Evolutionary conservation across 2,113 vertebrate genomes (phyloP).

Genomic region (Hippocampus zosterae): DNA sequence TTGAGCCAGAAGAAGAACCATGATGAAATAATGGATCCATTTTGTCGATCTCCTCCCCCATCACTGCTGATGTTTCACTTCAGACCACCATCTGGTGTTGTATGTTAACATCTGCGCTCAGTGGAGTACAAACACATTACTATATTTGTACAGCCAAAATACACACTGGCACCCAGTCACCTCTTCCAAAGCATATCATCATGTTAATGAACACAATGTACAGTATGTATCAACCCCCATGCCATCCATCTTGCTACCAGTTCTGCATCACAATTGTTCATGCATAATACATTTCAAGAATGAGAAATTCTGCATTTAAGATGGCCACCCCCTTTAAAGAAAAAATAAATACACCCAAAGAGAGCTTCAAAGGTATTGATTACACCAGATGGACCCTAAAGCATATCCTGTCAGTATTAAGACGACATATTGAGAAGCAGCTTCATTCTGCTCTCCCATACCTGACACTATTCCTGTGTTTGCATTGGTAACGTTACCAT

Average conservation of each 20-base stretch:
- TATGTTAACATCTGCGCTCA: conserved; percentile 56
- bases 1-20: conserved; percentile 48
- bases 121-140: conserved; percentile 64
- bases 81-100: conserved; percentile 70
- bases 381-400: background rate
- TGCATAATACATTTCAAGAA: background rate
- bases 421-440: conserved; percentile 57
- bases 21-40: conserved; percentile 63
- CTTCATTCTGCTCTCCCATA: conserved; percentile 39
- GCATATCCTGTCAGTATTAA: conserved; percentile 8
- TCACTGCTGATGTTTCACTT: conserved; percentile 60
- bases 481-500: conserved; percentile 44
- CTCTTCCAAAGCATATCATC: conserved; percentile 25
- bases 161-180: conserved; percentile 17
- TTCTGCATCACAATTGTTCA: background rate
- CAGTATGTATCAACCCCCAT: conserved; percentile 20
- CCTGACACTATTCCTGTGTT: conserved; percentile 39
- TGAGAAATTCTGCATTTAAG: background rate
- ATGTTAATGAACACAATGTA: conserved; percentile 19
- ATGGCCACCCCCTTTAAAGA: background rate
- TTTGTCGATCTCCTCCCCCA: conserved; percentile 57
- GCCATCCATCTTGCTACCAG: conserved; percentile 9
- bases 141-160: conserved; percentile 28
- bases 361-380: background rate
- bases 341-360: background rate